Conservation (phyloP, 2,888 invertebrate genomes). For the Patella pellucida region DNA sequence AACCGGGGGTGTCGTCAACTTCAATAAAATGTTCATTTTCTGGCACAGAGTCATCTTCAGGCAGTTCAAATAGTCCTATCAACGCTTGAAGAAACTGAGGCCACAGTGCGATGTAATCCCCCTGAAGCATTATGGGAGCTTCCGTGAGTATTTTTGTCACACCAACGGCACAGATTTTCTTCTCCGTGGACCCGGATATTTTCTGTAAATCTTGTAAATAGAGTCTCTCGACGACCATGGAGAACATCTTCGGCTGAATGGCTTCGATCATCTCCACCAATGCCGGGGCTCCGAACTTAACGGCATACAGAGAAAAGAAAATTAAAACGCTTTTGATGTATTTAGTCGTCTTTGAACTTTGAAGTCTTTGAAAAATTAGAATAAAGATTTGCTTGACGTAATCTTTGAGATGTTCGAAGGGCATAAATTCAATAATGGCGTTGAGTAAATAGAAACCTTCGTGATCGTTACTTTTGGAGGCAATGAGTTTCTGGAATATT, state of each 20-base stretch:
- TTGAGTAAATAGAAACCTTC: slow-evolving; percentile 95
- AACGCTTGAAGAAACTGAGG: slow-evolving; percentile 78
- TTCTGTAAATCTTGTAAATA: slow-evolving; percentile 89
- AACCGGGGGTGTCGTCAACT: slow-evolving; percentile 84
- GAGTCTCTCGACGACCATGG: slow-evolving; percentile 93
- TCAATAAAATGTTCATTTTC: slow-evolving; percentile 89
- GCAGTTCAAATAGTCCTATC: slow-evolving; percentile 89
- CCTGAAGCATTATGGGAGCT: slow-evolving; percentile 77
- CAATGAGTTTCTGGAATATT: slow-evolving; percentile 95
- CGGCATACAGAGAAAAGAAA: slow-evolving; percentile 89
- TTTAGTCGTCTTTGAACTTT: slow-evolving; percentile 94
- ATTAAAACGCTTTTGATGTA: slow-evolving; percentile 91
- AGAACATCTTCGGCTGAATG: slow-evolving; percentile 92
- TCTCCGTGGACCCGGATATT: slow-evolving; percentile 84
- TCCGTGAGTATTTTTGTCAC: slow-evolving; percentile 88
- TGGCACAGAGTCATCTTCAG: slow-evolving; percentile 81
- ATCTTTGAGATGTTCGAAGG: slow-evolving; percentile 80
- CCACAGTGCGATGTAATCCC: slow-evolving; percentile 77
- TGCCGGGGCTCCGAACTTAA: slow-evolving; percentile 83
- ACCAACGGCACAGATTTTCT: slow-evolving; percentile 92
- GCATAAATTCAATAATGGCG: slow-evolving; percentile 85
- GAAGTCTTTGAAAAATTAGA: slow-evolving; percentile 91
- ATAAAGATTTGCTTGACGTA: slow-evolving; percentile 91
- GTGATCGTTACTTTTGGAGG: slow-evolving; percentile 94
- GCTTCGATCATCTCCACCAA: slow-evolving; percentile 86